Evolutionary conservation across 2,113 vertebrate genomes (phyloP).

Genomic region (Menidia beryllina): DNA sequence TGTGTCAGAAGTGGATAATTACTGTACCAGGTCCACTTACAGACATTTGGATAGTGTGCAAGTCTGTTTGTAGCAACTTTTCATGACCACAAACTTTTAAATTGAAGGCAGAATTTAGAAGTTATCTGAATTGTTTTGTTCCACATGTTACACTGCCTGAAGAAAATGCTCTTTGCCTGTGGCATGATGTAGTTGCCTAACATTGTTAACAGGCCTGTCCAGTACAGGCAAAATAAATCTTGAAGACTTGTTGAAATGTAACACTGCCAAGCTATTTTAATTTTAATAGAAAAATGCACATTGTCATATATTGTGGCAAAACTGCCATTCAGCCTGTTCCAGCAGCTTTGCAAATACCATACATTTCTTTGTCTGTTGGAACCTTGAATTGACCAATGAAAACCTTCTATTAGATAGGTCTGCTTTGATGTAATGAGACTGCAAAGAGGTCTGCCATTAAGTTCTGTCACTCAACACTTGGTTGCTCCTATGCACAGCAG

Average conservation of each 20-base stretch:
- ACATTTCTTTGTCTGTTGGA: too few species aligned
- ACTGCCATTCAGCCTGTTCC: background rate
- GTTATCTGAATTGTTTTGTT: background rate
- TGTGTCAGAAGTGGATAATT: background rate
- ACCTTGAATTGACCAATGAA: too few species aligned
- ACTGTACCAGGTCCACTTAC: background rate
- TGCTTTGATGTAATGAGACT: background rate
- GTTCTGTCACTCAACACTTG: background rate
- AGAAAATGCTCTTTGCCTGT: background rate
- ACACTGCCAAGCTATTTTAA: background rate
- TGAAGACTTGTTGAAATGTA: constrained; percentile 1
- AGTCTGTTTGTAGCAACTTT: too few species aligned
- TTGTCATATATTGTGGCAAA: background rate
- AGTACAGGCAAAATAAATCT: too few species aligned
- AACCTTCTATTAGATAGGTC: background rate
- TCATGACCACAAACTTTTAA: background rate
- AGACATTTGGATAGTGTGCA: background rate
- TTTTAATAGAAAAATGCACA: too few species aligned
- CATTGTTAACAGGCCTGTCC: background rate
- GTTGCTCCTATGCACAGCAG: background rate
- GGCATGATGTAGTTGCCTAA: background rate
- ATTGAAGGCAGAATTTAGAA: background rate
- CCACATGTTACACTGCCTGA: background rate
- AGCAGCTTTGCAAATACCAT: background rate
- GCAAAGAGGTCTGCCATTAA: background rate